A percentile compares a stretch with the other conserved stretches of the same genome.
Evolutionary conservation across 2,888 invertebrate genomes (phyloP).

Genomic region (Pegoplata infirma): DNA sequence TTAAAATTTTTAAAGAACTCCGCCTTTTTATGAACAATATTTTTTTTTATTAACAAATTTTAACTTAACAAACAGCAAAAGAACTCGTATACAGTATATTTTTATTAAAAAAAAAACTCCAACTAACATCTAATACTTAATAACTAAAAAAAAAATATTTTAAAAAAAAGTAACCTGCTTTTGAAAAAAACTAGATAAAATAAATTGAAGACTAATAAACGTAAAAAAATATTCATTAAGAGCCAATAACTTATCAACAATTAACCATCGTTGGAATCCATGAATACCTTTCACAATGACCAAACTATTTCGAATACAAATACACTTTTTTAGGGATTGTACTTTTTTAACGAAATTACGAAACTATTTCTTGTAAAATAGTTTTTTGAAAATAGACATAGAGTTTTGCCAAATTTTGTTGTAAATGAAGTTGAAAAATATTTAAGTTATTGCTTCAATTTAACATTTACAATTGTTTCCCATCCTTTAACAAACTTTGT

Average conservation of each 20-base stretch:
- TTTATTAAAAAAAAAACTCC: background rate
- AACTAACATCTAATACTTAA: conserved; percentile 29
- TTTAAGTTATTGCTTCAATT: too few relatives aligned
- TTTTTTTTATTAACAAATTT: background rate
- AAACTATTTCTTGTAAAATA: too few relatives aligned
- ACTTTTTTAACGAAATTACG: too few relatives aligned
- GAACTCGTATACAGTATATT: background rate
- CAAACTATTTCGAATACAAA: background rate
- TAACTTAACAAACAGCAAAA: background rate
- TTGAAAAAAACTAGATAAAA: conserved; percentile 56
- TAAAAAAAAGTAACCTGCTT: conserved; percentile 47
- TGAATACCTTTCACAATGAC: conserved; percentile 1
- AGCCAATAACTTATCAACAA: too few relatives aligned
- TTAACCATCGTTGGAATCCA: too few relatives aligned
- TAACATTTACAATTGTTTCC: too few relatives aligned
- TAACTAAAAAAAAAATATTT: conserved; percentile 23
- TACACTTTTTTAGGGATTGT: background rate
- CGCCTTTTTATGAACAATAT: background rate
- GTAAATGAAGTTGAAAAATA: too few relatives aligned
- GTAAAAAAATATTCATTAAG: conserved; percentile 20
- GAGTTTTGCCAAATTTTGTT: too few relatives aligned
- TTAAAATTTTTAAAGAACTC: too few relatives aligned
- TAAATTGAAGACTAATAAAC: conserved; percentile 58
- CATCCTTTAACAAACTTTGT: too few relatives aligned
- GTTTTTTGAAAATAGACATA: too few relatives aligned